Evolutionary conservation across 2,888 invertebrate genomes (phyloP).

Genomic region (Nasonia oneida): DNA sequence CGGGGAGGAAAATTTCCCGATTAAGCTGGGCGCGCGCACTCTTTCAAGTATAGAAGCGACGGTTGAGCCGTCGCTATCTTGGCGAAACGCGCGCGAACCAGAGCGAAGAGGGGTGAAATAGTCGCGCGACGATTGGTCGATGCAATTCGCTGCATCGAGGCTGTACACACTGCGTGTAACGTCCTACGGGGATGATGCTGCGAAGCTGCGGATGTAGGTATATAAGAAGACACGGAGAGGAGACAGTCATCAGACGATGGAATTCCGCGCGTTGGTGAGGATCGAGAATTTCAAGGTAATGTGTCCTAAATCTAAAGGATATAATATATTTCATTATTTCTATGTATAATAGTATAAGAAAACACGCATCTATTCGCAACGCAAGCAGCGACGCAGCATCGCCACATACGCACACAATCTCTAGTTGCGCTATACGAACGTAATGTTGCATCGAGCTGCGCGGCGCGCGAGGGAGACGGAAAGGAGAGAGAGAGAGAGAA

Average conservation of each 20-base stretch:
- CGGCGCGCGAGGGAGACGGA: conserved; percentile 13
- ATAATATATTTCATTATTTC: too few relatives aligned
- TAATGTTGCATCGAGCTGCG: conserved; percentile 17
- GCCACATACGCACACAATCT: neutral
- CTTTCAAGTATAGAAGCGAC: conserved; percentile 49
- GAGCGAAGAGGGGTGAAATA: conserved; percentile 34
- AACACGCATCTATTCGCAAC: too few relatives aligned
- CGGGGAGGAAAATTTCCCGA: conserved; percentile 47
- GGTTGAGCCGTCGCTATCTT: conserved; percentile 29
- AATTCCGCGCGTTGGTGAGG: neutral
- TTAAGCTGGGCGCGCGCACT: conserved; percentile 58
- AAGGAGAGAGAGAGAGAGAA: neutral
- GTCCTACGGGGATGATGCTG: neutral
- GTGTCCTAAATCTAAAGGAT: neutral
- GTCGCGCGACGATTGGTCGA: conserved; percentile 26
- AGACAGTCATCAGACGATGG: neutral
- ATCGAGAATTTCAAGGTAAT: neutral
- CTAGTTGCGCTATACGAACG: conserved; percentile 1
- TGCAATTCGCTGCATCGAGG: conserved; percentile 16
- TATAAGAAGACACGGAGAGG: neutral
- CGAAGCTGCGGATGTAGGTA: neutral
- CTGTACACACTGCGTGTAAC: neutral
- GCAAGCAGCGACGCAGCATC: too few relatives aligned
- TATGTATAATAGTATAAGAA: too few relatives aligned
- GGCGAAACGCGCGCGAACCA: neutral